Evolutionary conservation across 2,797 vertebrate genomes (phyloP), one percentile per base, ranked within the genome.

Genomic region (Acipenser transmontanus): DNA sequence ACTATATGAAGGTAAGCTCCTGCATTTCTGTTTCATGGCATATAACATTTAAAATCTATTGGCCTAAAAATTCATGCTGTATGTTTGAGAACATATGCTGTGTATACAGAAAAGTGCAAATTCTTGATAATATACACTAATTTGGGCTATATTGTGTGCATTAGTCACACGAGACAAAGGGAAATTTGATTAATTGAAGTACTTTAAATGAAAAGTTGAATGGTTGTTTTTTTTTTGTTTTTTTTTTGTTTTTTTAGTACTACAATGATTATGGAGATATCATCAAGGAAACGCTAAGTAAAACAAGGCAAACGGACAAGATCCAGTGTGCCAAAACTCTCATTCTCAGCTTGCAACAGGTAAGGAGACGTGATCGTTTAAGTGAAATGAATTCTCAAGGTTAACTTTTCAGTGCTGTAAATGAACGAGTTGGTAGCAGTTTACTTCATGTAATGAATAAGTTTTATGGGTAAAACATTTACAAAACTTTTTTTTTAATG

Each of bases 181-280:
- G 4, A 17, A 64, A 13, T 59, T 4, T 2, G 59, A 9, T 60
- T 6, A 13, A 47, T 10, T 47, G 12, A 47, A 10, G 47, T 47
- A 34, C 4, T 34, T 34, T 6, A 14, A 47, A 9, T 47, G 51
- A 49, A 65, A 63, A 66, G 14, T 49, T 62, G 68, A 70, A 14
- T 10, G 14, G 6, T 50, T 66, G 47, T 20, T 20, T 61, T 50
- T 50, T 57, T 1, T 8, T 1, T 64, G 77, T 80, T 17, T 70
- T 67, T 69, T 61, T 1, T 64, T 78, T 80, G 34, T 70, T 59
- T 67, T 59, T 72, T 66, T 79, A 99, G 97, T 99, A 99, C 83
- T 99, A 99, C 76, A 99, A 99, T 63, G 97, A 99, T 74, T 99
- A 99, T 59, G 97, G 97, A 2, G 97, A 99, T 87, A 99, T 99